Percentiles rank a stretch among this genome's conserved stretches.
Evolutionary conservation across 2,797 vertebrate genomes (phyloP).

Genomic region (Pygocentrus nattereri): DNA sequence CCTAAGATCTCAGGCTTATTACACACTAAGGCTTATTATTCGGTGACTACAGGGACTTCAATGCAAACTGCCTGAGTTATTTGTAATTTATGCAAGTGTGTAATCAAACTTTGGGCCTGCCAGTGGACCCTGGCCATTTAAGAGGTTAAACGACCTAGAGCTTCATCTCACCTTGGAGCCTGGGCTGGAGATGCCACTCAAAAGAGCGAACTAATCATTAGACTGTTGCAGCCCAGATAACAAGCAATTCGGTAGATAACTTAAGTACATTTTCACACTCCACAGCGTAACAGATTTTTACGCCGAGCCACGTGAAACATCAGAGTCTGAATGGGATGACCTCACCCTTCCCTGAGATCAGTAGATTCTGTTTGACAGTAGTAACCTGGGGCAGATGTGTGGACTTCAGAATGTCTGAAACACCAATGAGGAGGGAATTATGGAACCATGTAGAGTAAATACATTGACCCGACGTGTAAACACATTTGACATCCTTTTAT

Average conservation of each 20-base stretch:
- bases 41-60: too few relatives aligned
- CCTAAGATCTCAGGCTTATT: too few relatives aligned
- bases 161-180: not conserved
- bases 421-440: conserved; percentile 25
- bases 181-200: not conserved
- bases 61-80: too few relatives aligned
- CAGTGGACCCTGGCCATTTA: too few relatives aligned
- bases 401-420: conserved; percentile 17
- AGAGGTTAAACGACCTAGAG: too few relatives aligned
- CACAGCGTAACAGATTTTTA: not conserved
- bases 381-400: conserved; percentile 28
- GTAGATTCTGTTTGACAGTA: conserved; percentile 31
- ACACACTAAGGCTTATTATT: too few relatives aligned
- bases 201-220: conserved; percentile 48
- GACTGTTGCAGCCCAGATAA: conserved; percentile 30
- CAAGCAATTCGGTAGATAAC: not conserved
- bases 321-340: not conserved
- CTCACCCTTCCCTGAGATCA: conserved; percentile 35
- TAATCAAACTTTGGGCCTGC: too few relatives aligned
- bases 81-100: too few relatives aligned
- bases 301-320: not conserved
- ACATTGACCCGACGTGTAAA: conserved; percentile 32
- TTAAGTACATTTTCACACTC: not conserved
- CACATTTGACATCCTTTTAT: conserved; percentile 15
- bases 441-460: conserved; percentile 16